Conservation (phyloP, 2,113 vertebrate species). For the Glaucidium brasilianum region DNA sequence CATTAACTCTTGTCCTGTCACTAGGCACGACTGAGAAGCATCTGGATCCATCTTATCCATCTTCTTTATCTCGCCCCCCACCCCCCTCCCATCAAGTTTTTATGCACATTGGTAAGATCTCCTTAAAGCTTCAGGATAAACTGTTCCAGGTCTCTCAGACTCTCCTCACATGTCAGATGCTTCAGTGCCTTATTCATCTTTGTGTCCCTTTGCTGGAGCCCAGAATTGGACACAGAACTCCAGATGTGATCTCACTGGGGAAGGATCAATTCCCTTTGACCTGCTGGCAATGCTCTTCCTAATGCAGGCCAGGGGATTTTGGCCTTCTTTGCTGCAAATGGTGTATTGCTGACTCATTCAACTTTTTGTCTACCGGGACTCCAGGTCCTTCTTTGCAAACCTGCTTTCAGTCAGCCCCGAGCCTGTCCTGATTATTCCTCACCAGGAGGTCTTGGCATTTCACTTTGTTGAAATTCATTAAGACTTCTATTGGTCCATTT, state of each 20-base stretch:
- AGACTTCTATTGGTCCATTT: not conserved
- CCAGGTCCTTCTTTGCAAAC: not conserved
- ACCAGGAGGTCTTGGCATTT: not conserved
- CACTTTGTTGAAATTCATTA: not conserved
- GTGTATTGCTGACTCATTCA: not conserved
- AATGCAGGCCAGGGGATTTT: not conserved
- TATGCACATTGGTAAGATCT: not conserved
- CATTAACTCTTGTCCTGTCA: not conserved
- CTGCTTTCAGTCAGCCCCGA: not conserved
- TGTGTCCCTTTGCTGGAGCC: not conserved
- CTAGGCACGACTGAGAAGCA: not conserved
- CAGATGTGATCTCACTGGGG: not conserved
- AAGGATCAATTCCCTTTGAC: not conserved
- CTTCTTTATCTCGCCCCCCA: not conserved
- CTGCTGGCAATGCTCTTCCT: not conserved
- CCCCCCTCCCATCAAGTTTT: not conserved
- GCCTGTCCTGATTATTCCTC: not conserved
- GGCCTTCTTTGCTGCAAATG: not conserved
- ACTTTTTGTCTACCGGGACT: not conserved
- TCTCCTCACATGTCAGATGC: not conserved
- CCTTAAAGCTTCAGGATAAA: not conserved
- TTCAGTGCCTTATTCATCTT: not conserved
- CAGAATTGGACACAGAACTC: not conserved
- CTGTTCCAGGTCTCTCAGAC: not conserved
- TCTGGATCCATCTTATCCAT: not conserved